Evolutionary conservation across 1,140 invertebrate genomes (phyloP), one percentile per base, ranked within the genome.

Genomic region (Cotesia chilonis): DNA sequence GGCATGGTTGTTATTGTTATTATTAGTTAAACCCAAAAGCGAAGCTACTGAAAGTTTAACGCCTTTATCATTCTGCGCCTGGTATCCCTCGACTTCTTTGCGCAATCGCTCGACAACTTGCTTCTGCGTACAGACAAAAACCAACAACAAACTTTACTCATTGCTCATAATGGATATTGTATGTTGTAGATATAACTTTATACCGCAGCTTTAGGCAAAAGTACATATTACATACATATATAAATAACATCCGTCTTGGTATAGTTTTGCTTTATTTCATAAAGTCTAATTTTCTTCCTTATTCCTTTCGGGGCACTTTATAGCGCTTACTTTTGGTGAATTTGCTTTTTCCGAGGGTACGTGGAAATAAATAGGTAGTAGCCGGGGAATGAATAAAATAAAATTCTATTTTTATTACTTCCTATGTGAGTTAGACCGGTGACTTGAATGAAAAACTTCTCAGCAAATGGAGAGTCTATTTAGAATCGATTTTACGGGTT

Each of bases 81-180:
- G 81, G 73, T 72, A 80, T 20, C 76, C 64, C 41, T 83, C 81
- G 5, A 84, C 81, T 70, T 85, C 84, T 64, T 80, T 83, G 71
- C 84, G 82, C 79, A 86, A 71, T 10, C 79, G 81, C 74, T 83
- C 77, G 28, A 85, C 76, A 54, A 84, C 73, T 74, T 84, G 79
- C 69, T 84, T 86, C 84, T 86, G 76, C 74, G 76, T 74, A 12
- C 17, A 68, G 60, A 63, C 65, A 28, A 55, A 61, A 76, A 64
- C 35, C 60, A 20, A 72, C 69, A 74, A 75, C 38, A 67, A 72
- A 73, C 66, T 73, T 75, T 71, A 73, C 63, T 72, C 71, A 63
- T 68, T 68, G 55, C 38, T 61, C 61, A 63, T 73, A 73, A 75
- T 70, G 55, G 47, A 75, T 36, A 64, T 68, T 68, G 17, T 63